Percentiles rank a stretch among this genome's conserved stretches.
phyloP scores from a whole-genome alignment of 2,888 invertebrate species.

The Habrosyne pyritoides region DNA sequence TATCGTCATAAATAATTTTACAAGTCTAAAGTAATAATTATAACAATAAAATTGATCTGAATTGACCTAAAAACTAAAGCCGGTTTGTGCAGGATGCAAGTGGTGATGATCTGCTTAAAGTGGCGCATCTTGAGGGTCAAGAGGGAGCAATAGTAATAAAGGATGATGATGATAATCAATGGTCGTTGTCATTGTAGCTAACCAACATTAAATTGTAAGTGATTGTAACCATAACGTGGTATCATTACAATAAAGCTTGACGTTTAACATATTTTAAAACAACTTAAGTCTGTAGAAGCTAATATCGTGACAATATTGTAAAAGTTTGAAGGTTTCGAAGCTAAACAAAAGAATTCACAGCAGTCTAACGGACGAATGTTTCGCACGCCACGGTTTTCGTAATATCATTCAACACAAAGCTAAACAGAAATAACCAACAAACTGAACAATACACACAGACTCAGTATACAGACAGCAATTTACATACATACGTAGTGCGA shows the following conservation, averaged over 20 bases:
- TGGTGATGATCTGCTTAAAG: too few relatives aligned
- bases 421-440: slow-evolving; percentile 2
- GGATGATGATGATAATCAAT: too few relatives aligned
- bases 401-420: neutral
- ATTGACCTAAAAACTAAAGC: too few relatives aligned
- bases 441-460: slow-evolving; percentile 1
- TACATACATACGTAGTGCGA: neutral
- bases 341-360: neutral
- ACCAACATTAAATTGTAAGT: too few relatives aligned
- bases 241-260: too few relatives aligned
- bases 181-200: too few relatives aligned
- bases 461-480: neutral
- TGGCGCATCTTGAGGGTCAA: too few relatives aligned
- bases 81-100: too few relatives aligned
- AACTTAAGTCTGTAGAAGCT: neutral
- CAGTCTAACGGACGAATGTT: neutral
- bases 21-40: neutral
- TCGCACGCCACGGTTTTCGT: slow-evolving; percentile 4
- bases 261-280: too few relatives aligned
- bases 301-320: neutral
- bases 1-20: neutral
- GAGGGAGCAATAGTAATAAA: too few relatives aligned
- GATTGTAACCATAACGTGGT: too few relatives aligned
- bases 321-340: slow-evolving; percentile 1
- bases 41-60: neutral